phyloP scores from a whole-genome alignment of 2,888 invertebrate genomes.

The Rhopalosiphum nymphaeae region DNA sequence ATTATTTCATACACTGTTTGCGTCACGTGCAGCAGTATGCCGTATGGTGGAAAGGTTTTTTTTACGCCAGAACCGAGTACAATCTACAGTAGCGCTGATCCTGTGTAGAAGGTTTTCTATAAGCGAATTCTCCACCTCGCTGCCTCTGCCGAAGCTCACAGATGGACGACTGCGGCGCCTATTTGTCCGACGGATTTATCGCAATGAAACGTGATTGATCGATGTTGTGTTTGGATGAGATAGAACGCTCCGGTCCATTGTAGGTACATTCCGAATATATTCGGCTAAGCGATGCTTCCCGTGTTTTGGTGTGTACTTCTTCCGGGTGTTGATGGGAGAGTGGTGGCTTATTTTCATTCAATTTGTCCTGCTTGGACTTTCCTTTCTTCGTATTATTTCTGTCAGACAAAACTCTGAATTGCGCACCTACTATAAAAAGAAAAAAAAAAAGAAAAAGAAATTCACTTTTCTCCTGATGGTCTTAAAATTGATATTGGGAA shows the following conservation, averaged over 20 bases:
- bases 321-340: background rate
- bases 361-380: background rate
- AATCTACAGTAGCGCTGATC: background rate
- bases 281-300: background rate
- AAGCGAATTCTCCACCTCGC: background rate
- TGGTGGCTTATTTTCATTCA: background rate
- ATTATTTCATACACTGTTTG: background rate
- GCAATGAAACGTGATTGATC: background rate
- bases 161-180: background rate
- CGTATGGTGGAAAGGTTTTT: too few relatives aligned
- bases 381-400: background rate
- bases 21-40: background rate
- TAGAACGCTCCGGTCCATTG: background rate
- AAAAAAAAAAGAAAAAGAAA: background rate
- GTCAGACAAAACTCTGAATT: background rate
- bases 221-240: background rate
- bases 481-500: background rate
- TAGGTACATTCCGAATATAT: background rate
- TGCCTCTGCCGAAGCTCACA: background rate
- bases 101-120: background rate
- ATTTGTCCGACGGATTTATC: background rate
- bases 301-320: background rate
- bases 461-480: background rate
- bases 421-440: background rate
- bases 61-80: background rate